Evolutionary conservation across 2,113 vertebrate species (phyloP).

Genomic region (Oceanites oceanicus): DNA sequence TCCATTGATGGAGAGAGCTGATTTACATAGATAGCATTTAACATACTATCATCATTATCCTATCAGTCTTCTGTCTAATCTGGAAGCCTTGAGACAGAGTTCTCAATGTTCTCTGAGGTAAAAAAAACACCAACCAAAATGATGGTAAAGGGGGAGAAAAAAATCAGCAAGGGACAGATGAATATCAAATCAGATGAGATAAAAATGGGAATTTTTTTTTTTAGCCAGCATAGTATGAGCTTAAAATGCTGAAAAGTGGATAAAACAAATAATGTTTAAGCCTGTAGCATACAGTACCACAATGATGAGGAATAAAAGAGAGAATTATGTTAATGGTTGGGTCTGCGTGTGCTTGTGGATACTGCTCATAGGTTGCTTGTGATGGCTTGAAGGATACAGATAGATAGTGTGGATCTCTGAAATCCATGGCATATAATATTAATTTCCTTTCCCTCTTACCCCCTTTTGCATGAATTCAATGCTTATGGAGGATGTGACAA

Average conservation of each 20-base stretch:
- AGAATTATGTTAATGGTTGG: conserved; percentile 70
- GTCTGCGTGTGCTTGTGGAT: conserved; percentile 29
- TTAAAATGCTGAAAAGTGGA: conserved; percentile 60
- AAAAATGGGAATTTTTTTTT: conserved; percentile 51
- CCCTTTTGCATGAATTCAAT: conserved; percentile 1
- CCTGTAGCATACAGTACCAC: conserved; percentile 47
- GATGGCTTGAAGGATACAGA: conserved; percentile 49
- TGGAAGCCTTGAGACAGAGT: conserved; percentile 75
- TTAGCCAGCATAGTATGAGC: conserved; percentile 40
- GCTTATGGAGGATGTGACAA: neutral
- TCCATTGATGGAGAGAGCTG: conserved; percentile 82
- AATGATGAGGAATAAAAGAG: conserved; percentile 44
- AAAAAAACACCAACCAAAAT: conserved; percentile 75
- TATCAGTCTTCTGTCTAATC: conserved; percentile 84
- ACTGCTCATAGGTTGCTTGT: conserved; percentile 10
- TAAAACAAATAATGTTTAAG: conserved; percentile 74
- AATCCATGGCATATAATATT: neutral
- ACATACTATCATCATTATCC: conserved; percentile 85
- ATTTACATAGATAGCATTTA: conserved; percentile 86
- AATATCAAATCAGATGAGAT: conserved; percentile 70
- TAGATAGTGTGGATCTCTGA: neutral
- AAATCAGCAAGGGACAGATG: conserved; percentile 65
- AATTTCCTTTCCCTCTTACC: neutral
- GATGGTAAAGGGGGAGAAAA: conserved; percentile 68
- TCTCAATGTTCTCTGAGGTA: conserved; percentile 76